Evolutionary conservation across 1,140 invertebrate species (phyloP).

Genomic region (Drosophila sechellia): DNA sequence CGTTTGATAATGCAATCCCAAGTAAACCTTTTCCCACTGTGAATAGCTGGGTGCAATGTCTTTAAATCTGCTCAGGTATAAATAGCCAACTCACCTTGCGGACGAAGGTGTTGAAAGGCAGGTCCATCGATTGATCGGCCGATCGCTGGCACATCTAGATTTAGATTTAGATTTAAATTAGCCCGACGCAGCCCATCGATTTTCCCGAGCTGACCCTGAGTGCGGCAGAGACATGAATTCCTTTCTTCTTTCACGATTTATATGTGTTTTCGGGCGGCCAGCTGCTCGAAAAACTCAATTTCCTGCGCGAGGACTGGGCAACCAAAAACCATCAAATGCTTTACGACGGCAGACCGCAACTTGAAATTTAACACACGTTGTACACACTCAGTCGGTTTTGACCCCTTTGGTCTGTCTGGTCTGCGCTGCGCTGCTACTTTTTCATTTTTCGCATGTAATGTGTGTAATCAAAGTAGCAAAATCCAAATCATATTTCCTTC

Average conservation of each 20-base stretch:
- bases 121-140: slow-evolving; percentile 42
- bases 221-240: slow-evolving; percentile 51
- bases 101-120: slow-evolving; percentile 70
- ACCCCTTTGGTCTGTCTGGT: slow-evolving; percentile 55
- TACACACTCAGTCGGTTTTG: slow-evolving; percentile 26
- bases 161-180: slow-evolving; percentile 69
- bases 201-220: slow-evolving; percentile 69
- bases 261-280: slow-evolving; percentile 51
- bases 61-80: slow-evolving; percentile 42
- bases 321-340: slow-evolving; percentile 67
- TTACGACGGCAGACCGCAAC: slow-evolving; percentile 58
- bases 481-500: slow-evolving; percentile 83
- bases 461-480: slow-evolving; percentile 83
- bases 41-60: slow-evolving; percentile 14
- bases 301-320: slow-evolving; percentile 58
- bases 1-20: no score
- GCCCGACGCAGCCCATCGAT: slow-evolving; percentile 58
- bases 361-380: slow-evolving; percentile 79
- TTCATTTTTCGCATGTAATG: slow-evolving; percentile 82
- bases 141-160: slow-evolving; percentile 48
- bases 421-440: slow-evolving; percentile 62
- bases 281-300: slow-evolving; percentile 78
- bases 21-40: background rate
- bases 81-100: slow-evolving; percentile 45
- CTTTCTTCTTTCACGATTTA: slow-evolving; percentile 40